phyloP scores from a whole-genome alignment of 1,140 invertebrate species.

The Drosophila elegans region DNA sequence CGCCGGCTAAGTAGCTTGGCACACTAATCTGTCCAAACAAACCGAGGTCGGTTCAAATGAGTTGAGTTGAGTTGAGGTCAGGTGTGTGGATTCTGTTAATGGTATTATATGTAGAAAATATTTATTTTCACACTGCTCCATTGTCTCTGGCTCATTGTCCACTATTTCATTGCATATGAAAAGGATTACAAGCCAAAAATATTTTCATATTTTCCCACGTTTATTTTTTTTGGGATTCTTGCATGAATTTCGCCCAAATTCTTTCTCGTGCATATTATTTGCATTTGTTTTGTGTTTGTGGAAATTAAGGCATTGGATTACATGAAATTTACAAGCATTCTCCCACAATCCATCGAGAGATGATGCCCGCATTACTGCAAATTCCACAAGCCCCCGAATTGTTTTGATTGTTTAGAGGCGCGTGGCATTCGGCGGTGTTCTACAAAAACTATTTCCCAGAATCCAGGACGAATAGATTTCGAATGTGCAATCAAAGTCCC shows the following conservation, averaged over 20 bases:
- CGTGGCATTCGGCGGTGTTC: constrained; percentile 53
- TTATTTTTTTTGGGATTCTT: constrained; percentile 5
- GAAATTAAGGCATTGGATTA: constrained; percentile 75
- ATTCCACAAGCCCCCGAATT: constrained; percentile 11
- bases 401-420: constrained; percentile 34
- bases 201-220: constrained; percentile 79
- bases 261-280: constrained; percentile 65
- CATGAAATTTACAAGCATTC: constrained; percentile 42
- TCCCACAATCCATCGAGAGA: constrained; percentile 56
- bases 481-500: constrained; percentile 6
- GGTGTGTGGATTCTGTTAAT: constrained; percentile 49
- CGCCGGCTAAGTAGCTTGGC: constrained; percentile 68
- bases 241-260: constrained; percentile 16
- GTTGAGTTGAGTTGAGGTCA: constrained; percentile 37
- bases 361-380: constrained; percentile 36
- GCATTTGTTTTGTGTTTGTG: constrained; percentile 45
- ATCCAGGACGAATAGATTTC: not conserved
- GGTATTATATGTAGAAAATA: constrained; percentile 40
- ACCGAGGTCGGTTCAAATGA: constrained; percentile 26
- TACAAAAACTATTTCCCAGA: constrained; percentile 1
- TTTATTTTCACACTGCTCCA: constrained; percentile 44
- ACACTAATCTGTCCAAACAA: constrained; percentile 74
- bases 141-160: constrained; percentile 24
- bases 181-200: constrained; percentile 57
- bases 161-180: constrained; percentile 8